Evolutionary conservation across 2,113 vertebrate species (phyloP).

Genomic region (Neotoma lepida): DNA sequence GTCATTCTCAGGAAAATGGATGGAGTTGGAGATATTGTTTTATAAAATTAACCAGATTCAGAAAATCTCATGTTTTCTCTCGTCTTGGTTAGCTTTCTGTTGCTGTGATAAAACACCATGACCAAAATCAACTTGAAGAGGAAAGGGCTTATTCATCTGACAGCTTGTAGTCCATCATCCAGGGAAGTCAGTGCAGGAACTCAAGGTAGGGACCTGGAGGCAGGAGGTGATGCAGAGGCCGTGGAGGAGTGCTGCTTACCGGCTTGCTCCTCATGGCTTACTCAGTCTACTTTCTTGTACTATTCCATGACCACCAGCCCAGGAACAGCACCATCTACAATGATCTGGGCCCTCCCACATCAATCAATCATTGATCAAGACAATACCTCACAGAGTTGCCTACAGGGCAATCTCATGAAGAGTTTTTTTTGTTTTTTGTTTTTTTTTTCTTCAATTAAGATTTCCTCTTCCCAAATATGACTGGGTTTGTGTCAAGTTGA

Average conservation of each 20-base stretch:
- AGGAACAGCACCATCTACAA: background rate
- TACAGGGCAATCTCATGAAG: background rate
- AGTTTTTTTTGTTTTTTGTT: background rate
- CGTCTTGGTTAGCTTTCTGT: background rate
- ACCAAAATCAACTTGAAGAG: background rate
- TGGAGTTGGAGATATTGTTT: background rate
- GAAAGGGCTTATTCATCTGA: background rate
- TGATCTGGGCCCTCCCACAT: background rate
- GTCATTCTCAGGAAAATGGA: background rate
- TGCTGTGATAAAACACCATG: background rate
- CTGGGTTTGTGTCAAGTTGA: background rate
- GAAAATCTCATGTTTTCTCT: background rate
- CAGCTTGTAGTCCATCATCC: background rate
- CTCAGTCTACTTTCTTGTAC: background rate
- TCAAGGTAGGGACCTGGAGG: background rate
- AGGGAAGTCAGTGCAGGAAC: background rate
- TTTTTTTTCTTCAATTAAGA: background rate
- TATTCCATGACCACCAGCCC: background rate
- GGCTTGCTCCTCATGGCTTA: background rate
- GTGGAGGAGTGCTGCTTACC: background rate
- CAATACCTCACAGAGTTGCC: background rate
- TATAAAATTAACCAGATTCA: background rate
- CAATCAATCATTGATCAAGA: background rate
- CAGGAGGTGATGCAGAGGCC: background rate
- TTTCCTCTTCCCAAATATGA: background rate